phyloP scores from a whole-genome alignment of 2,797 vertebrate species.

The Notoglanidium macrostoma region DNA sequence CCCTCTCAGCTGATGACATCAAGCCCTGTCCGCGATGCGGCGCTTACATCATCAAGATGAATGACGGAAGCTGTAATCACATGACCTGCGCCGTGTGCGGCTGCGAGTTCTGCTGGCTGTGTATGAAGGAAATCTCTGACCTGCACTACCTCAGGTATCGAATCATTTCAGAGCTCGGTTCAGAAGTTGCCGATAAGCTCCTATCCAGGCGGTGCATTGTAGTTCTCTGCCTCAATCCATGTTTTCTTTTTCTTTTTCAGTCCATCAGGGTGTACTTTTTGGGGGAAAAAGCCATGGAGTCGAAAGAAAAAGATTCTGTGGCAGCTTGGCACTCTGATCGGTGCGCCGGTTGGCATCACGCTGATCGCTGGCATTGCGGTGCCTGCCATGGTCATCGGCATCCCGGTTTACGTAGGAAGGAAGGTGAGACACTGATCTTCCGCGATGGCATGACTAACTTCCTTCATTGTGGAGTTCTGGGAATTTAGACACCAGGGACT shows the following conservation, averaged over 20 bases:
- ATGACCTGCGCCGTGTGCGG: constrained; percentile 98
- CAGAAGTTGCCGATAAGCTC: background rate
- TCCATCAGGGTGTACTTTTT: constrained; percentile 97
- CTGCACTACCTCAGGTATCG: constrained; percentile 98
- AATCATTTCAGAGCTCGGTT: background rate
- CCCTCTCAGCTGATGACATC: constrained; percentile 88
- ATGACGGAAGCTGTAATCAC: constrained; percentile 98
- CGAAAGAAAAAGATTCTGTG: constrained; percentile 98
- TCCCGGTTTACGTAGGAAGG: constrained; percentile 93
- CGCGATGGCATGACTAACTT: background rate
- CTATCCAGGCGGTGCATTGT: background rate
- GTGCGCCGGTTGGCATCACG: constrained; percentile 95
- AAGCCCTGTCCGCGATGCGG: constrained; percentile 96
- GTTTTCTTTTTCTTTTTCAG: constrained; percentile 65
- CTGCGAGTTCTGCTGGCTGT: constrained; percentile 99
- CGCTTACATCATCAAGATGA: constrained; percentile 99
- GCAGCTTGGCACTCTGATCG: constrained; percentile 96
- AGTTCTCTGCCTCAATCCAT: background rate
- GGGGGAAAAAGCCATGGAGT: constrained; percentile 99
- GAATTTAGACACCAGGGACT: constrained; percentile 6
- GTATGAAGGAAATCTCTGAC: constrained; percentile 99
- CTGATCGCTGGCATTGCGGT: constrained; percentile 97
- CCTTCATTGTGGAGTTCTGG: background rate
- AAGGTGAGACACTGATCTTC: constrained; percentile 79
- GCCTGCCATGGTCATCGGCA: constrained; percentile 98